A percentile compares a stretch with the other conserved stretches of the same genome.
phyloP scores from a whole-genome alignment of 37 sponge, comb jelly and placozoan genomes.

The Halisarca cf. caerulea region DNA sequence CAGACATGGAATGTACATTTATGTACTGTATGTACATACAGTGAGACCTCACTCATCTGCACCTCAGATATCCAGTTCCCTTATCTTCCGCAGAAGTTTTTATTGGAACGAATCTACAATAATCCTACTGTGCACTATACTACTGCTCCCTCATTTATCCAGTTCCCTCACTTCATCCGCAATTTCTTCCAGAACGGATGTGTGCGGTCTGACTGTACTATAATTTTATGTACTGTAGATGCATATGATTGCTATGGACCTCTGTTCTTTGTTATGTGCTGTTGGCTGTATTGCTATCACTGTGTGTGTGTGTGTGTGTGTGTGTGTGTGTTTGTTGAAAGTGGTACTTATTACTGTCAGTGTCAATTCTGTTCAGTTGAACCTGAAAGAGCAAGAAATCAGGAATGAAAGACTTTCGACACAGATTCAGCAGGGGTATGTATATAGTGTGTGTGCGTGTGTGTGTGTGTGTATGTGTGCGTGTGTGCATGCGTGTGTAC shows the following conservation, averaged over 20 bases:
- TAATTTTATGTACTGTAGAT: not conserved
- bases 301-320: not conserved
- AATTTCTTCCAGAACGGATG: too few relatives aligned
- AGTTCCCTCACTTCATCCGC: too few relatives aligned
- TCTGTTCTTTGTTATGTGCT: not conserved
- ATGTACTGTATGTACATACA: not conserved
- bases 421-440: constrained; percentile 64
- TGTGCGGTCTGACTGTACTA: too few relatives aligned
- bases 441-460: too few relatives aligned
- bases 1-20: too few relatives aligned
- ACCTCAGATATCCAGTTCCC: too few relatives aligned
- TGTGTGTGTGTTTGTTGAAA: not conserved
- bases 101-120: too few relatives aligned
- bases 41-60: not conserved
- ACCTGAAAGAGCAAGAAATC: constrained; percentile 68
- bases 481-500: too few relatives aligned
- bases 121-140: too few relatives aligned
- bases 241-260: not conserved
- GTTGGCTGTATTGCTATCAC: not conserved
- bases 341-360: not conserved
- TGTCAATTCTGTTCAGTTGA: constrained; percentile 23
- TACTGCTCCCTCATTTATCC: too few relatives aligned
- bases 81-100: too few relatives aligned
- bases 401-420: constrained; percentile 60
- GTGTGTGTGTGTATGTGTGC: too few relatives aligned